phyloP scores from a whole-genome alignment of 2,888 invertebrate genomes.

The Patella caerulea region DNA sequence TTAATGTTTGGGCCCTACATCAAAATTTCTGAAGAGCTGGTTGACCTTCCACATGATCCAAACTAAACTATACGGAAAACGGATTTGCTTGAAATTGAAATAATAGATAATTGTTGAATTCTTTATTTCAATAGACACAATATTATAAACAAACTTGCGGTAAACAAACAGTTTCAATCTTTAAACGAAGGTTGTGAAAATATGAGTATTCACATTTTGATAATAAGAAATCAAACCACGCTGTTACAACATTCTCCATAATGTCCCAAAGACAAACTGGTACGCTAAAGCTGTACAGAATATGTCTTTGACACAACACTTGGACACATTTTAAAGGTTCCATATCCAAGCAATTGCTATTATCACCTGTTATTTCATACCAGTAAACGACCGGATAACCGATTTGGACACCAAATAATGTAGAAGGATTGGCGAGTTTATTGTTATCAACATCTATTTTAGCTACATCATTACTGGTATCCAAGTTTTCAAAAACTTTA shows the following conservation, averaged over 20 bases:
- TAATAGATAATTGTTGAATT: no score
- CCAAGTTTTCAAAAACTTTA: not conserved
- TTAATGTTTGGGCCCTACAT: no score
- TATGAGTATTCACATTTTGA: no score
- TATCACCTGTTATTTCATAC: conserved; percentile 36
- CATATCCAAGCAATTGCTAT: not conserved
- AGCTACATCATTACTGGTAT: not conserved
- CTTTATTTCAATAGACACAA: no score
- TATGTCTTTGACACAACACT: not conserved
- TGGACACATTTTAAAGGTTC: conserved; percentile 1
- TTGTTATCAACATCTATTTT: not conserved
- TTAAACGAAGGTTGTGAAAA: no score
- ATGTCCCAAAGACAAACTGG: not conserved
- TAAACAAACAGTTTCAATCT: no score
- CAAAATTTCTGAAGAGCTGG: no score
- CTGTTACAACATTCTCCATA: not conserved
- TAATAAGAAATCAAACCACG: not conserved
- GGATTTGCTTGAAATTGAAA: no score
- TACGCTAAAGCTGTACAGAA: not conserved
- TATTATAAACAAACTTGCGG: no score
- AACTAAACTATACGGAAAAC: no score
- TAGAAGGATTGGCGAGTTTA: conserved; percentile 36
- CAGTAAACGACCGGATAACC: conserved; percentile 54
- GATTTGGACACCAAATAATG: conserved; percentile 49
- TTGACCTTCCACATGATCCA: no score